Evolutionary conservation across 2,113 vertebrate genomes (phyloP), one percentile per base, ranked within the genome.

Genomic region (Antechinus stuartii): DNA sequence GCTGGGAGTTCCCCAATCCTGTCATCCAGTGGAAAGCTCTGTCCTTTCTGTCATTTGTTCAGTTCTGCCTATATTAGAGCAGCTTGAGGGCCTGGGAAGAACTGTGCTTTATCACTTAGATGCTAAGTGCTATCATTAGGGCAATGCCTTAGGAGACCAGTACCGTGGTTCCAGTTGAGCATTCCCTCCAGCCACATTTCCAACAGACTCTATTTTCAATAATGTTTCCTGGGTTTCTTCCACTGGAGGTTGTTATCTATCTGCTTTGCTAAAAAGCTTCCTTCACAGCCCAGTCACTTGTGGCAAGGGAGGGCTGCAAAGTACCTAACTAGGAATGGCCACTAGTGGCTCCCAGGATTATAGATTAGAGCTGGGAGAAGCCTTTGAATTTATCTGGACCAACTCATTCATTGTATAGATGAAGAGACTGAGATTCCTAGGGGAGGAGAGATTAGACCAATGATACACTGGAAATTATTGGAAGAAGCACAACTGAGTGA

Each of bases 211-310:
- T 91, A 27, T 96, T 96, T 96, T 96, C 93, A 61, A 93, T 94
- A 95, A 92, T 91, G 92, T 61, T 22, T 95, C 90, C 9, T 90
- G 92, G 2, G 61, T 91, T 96, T 96, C 94, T 97, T 97, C 89
- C 97, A 90, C 92, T 92, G 97, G 97, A 97, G 90, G 49, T 95
- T 96, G 96, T 97, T 97, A 97, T 92, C 96, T 96, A 97, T 92
- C 96, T 96, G 96, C 95, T 96, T 90, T 94, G 95, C 56, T 91
- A 92, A 97, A 96, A 95, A 96, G 68, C 95, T 91, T 93, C 49
- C 56, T 95, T 61, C 92, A 91, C 56, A 93, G 94, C 94, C 50
- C 57, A 35, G 96, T 91, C 76, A 54, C 95, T 91, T 92, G 56
- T 27, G 95, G 94, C 90, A 50, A 94, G 94, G 90, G 96, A 54